phyloP scores from a whole-genome alignment of 2,113 vertebrate species.

The Crotalus viridis region DNA sequence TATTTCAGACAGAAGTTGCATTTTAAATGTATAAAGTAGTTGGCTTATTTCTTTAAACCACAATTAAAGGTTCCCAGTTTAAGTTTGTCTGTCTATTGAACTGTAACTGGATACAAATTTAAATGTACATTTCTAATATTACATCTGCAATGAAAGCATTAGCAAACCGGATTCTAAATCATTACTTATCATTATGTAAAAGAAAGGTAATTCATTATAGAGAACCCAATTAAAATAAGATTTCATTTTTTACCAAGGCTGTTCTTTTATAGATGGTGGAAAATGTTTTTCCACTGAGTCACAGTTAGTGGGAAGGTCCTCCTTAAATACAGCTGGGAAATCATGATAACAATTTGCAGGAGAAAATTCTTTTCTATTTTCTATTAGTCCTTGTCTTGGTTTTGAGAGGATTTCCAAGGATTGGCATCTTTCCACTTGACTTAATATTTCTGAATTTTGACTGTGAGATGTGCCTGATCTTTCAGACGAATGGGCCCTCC shows the following conservation, averaged over 20 bases:
- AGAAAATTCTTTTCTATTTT: constrained; percentile 65
- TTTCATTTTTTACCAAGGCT: constrained; percentile 75
- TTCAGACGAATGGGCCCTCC: constrained; percentile 91
- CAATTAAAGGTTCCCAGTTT: neutral
- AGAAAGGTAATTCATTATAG: neutral
- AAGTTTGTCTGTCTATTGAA: neutral
- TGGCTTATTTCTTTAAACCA: neutral
- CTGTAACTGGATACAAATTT: neutral
- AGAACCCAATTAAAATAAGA: neutral
- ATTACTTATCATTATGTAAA: neutral
- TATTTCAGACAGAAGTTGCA: constrained; percentile 13
- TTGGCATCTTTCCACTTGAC: constrained; percentile 78
- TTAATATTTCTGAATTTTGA: constrained; percentile 52
- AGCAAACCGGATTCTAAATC: neutral
- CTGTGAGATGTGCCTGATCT: constrained; percentile 69
- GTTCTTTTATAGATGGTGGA: constrained; percentile 81
- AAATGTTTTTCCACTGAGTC: constrained; percentile 66
- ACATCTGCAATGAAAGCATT: neutral
- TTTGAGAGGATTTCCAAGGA: constrained; percentile 82
- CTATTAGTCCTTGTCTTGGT: constrained; percentile 54
- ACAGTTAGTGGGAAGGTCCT: constrained; percentile 60
- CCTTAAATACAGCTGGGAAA: constrained; percentile 72
- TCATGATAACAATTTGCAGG: constrained; percentile 62
- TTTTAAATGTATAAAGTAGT: neutral
- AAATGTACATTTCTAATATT: neutral